Percentiles rank a stretch among this genome's conserved stretches.
phyloP scores from a whole-genome alignment of 2,797 vertebrate genomes.

The Urocyon cinereoargenteus region DNA sequence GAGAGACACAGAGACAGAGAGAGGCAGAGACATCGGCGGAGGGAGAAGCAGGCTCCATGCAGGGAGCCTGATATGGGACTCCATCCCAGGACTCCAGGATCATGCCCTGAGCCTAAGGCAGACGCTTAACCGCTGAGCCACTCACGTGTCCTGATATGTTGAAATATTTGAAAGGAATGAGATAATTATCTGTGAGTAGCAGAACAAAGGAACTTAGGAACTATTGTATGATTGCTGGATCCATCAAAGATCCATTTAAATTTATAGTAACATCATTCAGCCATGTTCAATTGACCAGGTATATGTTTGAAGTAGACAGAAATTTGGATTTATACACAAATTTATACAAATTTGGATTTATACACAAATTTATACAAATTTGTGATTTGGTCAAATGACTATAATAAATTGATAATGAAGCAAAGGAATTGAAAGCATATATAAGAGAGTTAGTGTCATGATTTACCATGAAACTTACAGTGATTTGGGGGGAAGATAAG shows the following conservation, averaged over 20 bases:
- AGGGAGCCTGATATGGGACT: too few relatives aligned
- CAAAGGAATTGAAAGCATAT: background rate
- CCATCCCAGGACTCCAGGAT: too few relatives aligned
- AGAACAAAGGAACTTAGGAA: background rate
- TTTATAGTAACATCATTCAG: background rate
- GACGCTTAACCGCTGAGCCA: too few relatives aligned
- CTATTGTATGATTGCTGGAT: background rate
- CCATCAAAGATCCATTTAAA: background rate
- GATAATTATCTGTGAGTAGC: background rate
- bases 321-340: background rate
- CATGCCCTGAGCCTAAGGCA: too few relatives aligned
- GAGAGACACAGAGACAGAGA: too few relatives aligned
- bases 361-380: too few relatives aligned
- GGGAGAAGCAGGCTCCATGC: too few relatives aligned
- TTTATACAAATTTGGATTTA: constrained; percentile 39
- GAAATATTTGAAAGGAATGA: constrained; percentile 38
- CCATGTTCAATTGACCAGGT: background rate
- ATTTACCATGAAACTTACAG: background rate
- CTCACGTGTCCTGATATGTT: background rate
- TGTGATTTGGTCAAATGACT: background rate
- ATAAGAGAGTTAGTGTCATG: background rate
- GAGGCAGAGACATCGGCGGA: too few relatives aligned
- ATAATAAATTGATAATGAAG: background rate
- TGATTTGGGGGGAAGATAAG: background rate
- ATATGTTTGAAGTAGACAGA: background rate